Evolutionary conservation across 2,888 invertebrate species (phyloP), one percentile per base, ranked within the genome.

Genomic region (Harpagoxenus sublaevis): DNA sequence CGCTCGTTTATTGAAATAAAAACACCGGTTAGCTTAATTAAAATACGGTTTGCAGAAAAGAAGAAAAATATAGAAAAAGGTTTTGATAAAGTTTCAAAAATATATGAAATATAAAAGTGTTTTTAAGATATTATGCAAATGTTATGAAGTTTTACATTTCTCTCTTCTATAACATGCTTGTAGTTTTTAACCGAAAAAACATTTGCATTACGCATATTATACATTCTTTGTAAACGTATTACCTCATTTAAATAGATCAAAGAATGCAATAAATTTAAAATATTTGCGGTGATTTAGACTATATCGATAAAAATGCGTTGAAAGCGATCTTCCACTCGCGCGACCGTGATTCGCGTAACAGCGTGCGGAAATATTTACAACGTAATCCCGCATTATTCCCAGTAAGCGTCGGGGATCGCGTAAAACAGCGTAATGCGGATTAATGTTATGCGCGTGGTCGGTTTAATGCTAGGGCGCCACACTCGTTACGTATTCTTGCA

Each of bases 381-480:
- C 18, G 79, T 81, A 81, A 81, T 81, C 39, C 79, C 35, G 60
- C 79, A 71, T 81, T 81, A 81, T 81, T 71, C 70, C 48, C 60
- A 39, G 60, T 62, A 62, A 81, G 79, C 71, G 70, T 60, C 51
- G 71, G 51, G 79, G 70, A 81, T 81, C 60, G 70, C 48, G 79
- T 81, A 81, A 81, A 81, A 71, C 70, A 71, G 60, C 60, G 70
- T 81, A 81, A 81, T 81, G n/a, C 71, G 79, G 79, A 81, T 81
- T 81, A 81, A 81, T 81, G 79, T 81, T 81, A 81, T 71, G 71
- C 70, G 79, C 79, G 71, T 81, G 71, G 79, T 48, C 79, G 79
- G 79, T 81, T 81, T 81, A 79, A 70, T 79, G 70, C 70, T 70
- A 45, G 60, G 60, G 39, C 70, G 48, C 60, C 48, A 48, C 71